Percentiles rank a stretch among this genome's conserved stretches.
Evolutionary conservation across 2,797 vertebrate species (phyloP).

Genomic region (Diplodus sargus): DNA sequence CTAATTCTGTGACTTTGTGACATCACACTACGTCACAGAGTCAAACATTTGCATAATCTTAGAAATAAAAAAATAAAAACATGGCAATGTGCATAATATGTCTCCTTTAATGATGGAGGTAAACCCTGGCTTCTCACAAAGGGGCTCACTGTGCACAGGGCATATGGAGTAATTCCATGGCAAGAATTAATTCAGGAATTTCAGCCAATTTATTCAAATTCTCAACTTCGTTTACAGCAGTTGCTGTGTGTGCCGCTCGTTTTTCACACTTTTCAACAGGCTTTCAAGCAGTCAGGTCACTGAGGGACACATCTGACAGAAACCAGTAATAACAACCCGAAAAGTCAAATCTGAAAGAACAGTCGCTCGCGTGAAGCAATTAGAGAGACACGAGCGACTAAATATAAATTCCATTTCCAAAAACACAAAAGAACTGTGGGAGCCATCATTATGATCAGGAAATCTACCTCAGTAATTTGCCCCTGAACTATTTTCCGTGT

Average conservation of each 20-base stretch:
- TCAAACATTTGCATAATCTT: no score
- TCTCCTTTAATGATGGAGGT: neutral
- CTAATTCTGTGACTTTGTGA: no score
- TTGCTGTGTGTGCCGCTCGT: conserved; percentile 37
- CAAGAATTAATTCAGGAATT: neutral
- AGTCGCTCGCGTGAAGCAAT: conserved; percentile 48
- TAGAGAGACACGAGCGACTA: conserved; percentile 44
- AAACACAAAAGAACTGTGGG: conserved; percentile 68
- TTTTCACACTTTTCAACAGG: conserved; percentile 34
- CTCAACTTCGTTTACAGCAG: conserved; percentile 39
- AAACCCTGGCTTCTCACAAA: neutral
- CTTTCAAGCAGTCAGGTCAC: conserved; percentile 50
- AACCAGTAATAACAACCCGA: conserved; percentile 26
- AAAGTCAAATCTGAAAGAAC: conserved; percentile 57
- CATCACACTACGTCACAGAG: no score
- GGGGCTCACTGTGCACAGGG: neutral
- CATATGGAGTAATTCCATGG: conserved; percentile 8
- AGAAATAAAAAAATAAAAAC: no score
- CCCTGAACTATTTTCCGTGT: conserved; percentile 52
- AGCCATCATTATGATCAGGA: conserved; percentile 58
- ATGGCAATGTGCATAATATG: no score
- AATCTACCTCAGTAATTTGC: conserved; percentile 52
- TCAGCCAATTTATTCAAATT: conserved; percentile 34
- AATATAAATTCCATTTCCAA: conserved; percentile 66
- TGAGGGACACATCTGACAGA: conserved; percentile 51